Base-by-base conservation (phyloP, 2,113 vertebrate species). In the Hemiscyllium ocellatum region DNA sequence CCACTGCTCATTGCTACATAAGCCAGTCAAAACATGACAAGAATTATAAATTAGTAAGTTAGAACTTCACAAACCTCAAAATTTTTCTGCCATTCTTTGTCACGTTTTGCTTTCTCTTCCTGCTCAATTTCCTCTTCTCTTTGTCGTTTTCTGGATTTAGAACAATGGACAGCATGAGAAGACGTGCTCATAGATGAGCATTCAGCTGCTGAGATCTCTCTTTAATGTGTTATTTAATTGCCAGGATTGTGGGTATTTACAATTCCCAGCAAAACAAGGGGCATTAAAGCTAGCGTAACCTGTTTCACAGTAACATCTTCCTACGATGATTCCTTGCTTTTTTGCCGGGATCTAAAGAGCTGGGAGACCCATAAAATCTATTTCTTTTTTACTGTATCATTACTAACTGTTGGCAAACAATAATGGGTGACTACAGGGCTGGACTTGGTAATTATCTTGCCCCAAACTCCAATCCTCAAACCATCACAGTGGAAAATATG, bases 51-150 rank as follows among this genome's bases (percentile, higher is more conserved):
- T 70, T 94, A 37, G 37, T 50, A 68, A 94, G 20, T 42, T 37
- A 29, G 65, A 69, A 8, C 52, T 70, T 47, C 4, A 96, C 96
- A 94, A 97, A 99, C 99, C 99, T 99, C 99, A 97, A 99, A 99
- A 97, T 99, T 99, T 97, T 99, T 99, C 97, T 99, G 99, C 99
- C 99, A 99, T 87, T 99, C 99, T 96, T 98, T 97, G 22, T 99
- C 99, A 86, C 99, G 97, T 96, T 99, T 99, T 2, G 98, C 99
- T 96, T 98, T 99, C 96, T 99, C 99, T 85, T 99, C 98, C 37
- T 98, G 98, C 96, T 99, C 99, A 20, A 99, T 99, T 97, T 99
- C 99, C 96, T 99, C 99, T 97, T 99, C 99, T 96, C 99, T 97
- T 95, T 99, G 99, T 72, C 99, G 97, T 97, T 99, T 99, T 97